Conservation (phyloP, 2,888 invertebrate species). For the Lasioglossum villosulum region DNA sequence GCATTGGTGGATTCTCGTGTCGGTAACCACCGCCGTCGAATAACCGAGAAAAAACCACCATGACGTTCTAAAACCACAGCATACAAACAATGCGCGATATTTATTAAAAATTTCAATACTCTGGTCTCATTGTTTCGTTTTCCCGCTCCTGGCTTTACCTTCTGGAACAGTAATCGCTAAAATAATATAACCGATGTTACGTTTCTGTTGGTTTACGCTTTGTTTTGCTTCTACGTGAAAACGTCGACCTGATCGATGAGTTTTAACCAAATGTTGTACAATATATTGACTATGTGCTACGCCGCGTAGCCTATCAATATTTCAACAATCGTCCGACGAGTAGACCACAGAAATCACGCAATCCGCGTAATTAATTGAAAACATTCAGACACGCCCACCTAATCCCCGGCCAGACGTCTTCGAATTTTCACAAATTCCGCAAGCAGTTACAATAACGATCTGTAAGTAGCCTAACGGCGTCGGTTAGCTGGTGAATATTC, state of each 20-base stretch:
- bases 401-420: too few species aligned
- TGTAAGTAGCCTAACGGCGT: conserved; percentile 65
- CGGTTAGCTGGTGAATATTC: conserved; percentile 38
- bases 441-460: conserved; percentile 74
- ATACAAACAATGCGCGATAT: not conserved
- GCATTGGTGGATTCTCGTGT: not conserved
- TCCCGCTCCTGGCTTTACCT: not conserved
- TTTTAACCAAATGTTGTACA: not conserved
- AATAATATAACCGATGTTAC: not conserved
- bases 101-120: not conserved
- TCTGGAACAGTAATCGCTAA: not conserved
- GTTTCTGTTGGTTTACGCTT: not conserved
- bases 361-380: not conserved
- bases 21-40: not conserved
- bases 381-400: not conserved
- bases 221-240: not conserved
- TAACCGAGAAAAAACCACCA: not conserved
- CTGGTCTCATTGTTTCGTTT: not conserved
- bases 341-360: too few species aligned
- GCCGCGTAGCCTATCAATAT: not conserved
- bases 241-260: not conserved
- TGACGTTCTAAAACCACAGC: not conserved
- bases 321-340: not conserved
- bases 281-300: not conserved
- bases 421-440: not conserved